Evolutionary conservation across 2,888 invertebrate species (phyloP).

Genomic region (Heteromyza rotundicornis): DNA sequence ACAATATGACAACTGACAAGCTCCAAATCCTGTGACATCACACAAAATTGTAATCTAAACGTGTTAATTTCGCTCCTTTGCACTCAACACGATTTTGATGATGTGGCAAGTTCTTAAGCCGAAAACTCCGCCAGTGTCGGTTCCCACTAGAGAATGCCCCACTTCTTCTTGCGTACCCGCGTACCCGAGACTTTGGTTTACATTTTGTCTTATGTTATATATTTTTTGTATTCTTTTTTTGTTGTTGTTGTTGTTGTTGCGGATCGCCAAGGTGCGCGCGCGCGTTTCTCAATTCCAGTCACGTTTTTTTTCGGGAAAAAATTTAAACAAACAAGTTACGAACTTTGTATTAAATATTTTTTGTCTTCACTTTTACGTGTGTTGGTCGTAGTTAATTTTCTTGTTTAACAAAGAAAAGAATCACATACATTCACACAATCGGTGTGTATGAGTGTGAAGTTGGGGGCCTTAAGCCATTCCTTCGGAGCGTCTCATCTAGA

Average conservation of each 20-base stretch:
- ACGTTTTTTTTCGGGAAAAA: slow-evolving; percentile 44
- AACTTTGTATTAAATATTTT: slow-evolving; percentile 13
- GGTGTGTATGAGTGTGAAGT: background rate
- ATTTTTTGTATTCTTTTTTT: too few relatives aligned
- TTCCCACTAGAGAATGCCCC: background rate
- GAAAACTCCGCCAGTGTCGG: background rate
- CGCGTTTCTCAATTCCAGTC: slow-evolving; percentile 50
- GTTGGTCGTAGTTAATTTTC: background rate
- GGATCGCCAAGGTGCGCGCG: background rate
- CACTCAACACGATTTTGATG: slow-evolving; percentile 12
- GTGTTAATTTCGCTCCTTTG: slow-evolving; percentile 10
- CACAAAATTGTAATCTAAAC: background rate
- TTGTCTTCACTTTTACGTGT: background rate
- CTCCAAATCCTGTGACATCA: background rate
- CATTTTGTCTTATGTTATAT: too few relatives aligned
- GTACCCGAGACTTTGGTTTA: background rate
- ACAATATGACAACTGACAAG: too few relatives aligned
- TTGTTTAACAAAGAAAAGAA: background rate
- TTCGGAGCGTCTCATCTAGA: slow-evolving; percentile 1
- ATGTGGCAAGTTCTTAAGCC: background rate
- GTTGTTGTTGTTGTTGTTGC: too few relatives aligned
- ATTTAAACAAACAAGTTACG: slow-evolving; percentile 32
- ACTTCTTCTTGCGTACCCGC: slow-evolving; percentile 8
- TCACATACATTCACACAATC: background rate
- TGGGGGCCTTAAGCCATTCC: background rate